Evolutionary conservation across 2,113 vertebrate species (phyloP), one percentile per base, ranked within the genome.

Genomic region (Syrrhaptes paradoxus): DNA sequence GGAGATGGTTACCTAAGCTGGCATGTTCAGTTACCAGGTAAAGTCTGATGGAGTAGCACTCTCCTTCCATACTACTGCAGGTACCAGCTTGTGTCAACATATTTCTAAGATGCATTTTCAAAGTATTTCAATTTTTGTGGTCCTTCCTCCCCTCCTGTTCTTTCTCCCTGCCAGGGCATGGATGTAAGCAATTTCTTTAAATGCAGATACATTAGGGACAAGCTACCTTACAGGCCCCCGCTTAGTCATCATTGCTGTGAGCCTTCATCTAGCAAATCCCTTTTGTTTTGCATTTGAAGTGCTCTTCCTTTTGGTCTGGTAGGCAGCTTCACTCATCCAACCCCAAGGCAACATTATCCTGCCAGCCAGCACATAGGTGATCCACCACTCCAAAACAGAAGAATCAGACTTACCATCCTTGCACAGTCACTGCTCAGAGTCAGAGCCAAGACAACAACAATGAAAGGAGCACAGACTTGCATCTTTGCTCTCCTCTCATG

Each of bases 321-420:
- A 5, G 0, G 36, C 1, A 1, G 28, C 52, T 76, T 76, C 52
- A 26, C 32, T 77, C 52, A 72, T 74, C 61, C 76, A 61, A 1
- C 32, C 87, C 57, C 32, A 51, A 31, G 82, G 68, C 59, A 74
- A 5, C 17, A 11, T 6, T 29, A 38, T 55, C 76, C 57, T 95
- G 65, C 77, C 88, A 84, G 57, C 25, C 38, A 77, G 59, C 57
- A 45, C 1, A 0, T 3, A 48, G 72, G 36, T 84, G 79, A 86
- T 76, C 70, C 31, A 45, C 22, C 21, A 17, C 34, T 75, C 61
- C 4, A 6, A 85, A 73, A 48, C 28, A 88, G 59, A 91, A 90
- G 78, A 83, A 77, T 81, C 81, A 59, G 54, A 96, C 97, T 97
- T 95, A 97, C 97, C 97, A 7, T 67, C 70, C 16, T 49, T 61